Base-by-base conservation (phyloP, 2,888 invertebrate genomes). In the Myopa testacea region DNA sequence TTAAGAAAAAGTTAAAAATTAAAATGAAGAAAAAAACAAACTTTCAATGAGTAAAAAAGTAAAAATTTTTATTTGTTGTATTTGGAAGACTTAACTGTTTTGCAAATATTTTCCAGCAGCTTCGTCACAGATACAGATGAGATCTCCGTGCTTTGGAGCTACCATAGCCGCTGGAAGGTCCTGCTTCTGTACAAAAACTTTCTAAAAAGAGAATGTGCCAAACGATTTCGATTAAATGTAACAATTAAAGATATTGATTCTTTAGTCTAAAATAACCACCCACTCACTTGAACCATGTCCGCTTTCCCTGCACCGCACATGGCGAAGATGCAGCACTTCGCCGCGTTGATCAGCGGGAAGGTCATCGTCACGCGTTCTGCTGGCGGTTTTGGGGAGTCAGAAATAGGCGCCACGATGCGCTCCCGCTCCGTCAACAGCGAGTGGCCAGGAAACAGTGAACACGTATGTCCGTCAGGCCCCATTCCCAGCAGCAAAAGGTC, bases 401-500 rank as follows among this genome's bases (percentile, higher is more conserved):
- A 92, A 79, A 99, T 95, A 0, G 95, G 90, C 10, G 96, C 95
- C 4, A 98, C 94, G 91, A 95, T 93, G 69, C 92, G 88, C 1
- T 87, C 87, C 0, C 87, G 90, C 86, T 95, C 95, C 0, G 92
- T 86, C 3, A 96, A 89, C 8, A 94, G 87, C 0, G 90, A 88
- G 87, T 96, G 96, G 0, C 92, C 93, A 0, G 99, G 99, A 90
- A 99, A 99, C 19, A 99, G 90, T 0, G 99, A 99, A 86, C 98
- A 98, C 0, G 98, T 99, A 89, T 99, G 99, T 0, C 99, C 99
- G 87, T 99, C 99, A 0, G 98, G 98, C 0, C 99, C 99, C 93
- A 99, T 95, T 16, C 99, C 99, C 37, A 99, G 91, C 12, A 99
- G 90, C 0, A 99, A 90, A 70, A 98, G 88, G 89, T 99, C 98